Evolutionary conservation across 2,113 vertebrate species (phyloP), one percentile per base, ranked within the genome.

Genomic region (Grammomys dolichurus): DNA sequence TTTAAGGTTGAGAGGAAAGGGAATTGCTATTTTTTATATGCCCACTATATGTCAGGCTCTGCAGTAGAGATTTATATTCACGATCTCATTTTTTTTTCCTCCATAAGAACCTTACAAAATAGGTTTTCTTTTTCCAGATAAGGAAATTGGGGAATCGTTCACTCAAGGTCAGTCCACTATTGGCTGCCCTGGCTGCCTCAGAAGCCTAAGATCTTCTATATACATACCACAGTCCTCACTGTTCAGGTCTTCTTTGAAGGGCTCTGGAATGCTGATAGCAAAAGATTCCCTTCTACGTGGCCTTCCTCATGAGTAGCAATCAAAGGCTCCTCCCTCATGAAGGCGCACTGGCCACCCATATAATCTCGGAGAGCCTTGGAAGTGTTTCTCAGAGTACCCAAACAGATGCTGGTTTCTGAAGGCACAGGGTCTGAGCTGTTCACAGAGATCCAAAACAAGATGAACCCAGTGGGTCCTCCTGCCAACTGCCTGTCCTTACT

Each of bases 401-500:
- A 76, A 96, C 97, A 95, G 26, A 85, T 10, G 1, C 31, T 63
- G 82, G 56, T 40, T 46, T 10, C 24, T 11, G 96, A 94, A 75
- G 86, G 69, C 93, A 65, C 77, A 96, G 94, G 76, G 95, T 95
- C 94, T 97, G 89, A 48, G 69, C 78, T 70, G 89, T 90, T 96
- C 75, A 86, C 85, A 40, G 73, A 96, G 95, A 97, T 97, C 91
- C 4, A 13, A 97, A 90, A 93, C 84, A 72, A 95, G 91, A 96
- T 96, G 96, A 96, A 97, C 96, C 97, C 96, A 97, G 80, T 36
- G 63, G 84, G 88, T 96, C 92, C 91, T 95, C 51, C 46, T 97
- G 93, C 96, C 84, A 98, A 87, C 76, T 92, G 95, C 96, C 89
- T 89, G 63, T 78, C 97, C 97, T 97, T 91, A 98, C 95, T 97